These are phyloP conservation scores for Gobiocypris rarus DNA, from an alignment of 2,113 vertebrate genomes.

Conservation along the genomic window DNA sequence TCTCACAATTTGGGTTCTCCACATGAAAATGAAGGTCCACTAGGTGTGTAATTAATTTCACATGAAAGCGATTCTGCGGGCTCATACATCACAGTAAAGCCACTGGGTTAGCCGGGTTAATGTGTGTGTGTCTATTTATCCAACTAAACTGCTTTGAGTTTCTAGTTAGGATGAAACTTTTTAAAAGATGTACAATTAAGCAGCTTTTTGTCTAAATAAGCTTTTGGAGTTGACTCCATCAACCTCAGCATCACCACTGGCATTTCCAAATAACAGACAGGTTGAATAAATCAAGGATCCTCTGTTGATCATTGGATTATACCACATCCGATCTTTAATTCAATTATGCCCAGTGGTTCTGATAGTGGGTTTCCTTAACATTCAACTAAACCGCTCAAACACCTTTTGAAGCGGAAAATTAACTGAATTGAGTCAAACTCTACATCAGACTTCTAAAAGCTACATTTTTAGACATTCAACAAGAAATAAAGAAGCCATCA, in stretches of 20 bases:
- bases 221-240: background rate
- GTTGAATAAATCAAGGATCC: background rate
- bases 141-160: background rate
- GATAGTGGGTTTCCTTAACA: background rate
- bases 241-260: background rate
- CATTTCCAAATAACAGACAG: slow-evolving; percentile 13
- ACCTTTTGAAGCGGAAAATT: background rate
- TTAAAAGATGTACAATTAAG: slow-evolving; percentile 7
- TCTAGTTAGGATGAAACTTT: background rate
- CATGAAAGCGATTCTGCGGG: slow-evolving; percentile 7
- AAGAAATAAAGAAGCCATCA: background rate
- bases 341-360: background rate
- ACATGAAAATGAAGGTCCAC: slow-evolving; percentile 43
- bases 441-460: background rate
- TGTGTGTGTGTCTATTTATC: background rate
- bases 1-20: slow-evolving; percentile 27
- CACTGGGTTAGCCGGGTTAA: slow-evolving; percentile 1
- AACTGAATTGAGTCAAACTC: background rate
- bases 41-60: slow-evolving; percentile 52
- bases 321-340: background rate
- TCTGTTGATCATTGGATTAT: background rate
- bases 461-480: no score
- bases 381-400: background rate
- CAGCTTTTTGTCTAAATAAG: background rate
- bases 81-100: slow-evolving; percentile 28